Percentiles rank a stretch among this genome's conserved stretches.
phyloP scores from a whole-genome alignment of 2,888 invertebrate species.

The Ypsolopha scabrella region DNA sequence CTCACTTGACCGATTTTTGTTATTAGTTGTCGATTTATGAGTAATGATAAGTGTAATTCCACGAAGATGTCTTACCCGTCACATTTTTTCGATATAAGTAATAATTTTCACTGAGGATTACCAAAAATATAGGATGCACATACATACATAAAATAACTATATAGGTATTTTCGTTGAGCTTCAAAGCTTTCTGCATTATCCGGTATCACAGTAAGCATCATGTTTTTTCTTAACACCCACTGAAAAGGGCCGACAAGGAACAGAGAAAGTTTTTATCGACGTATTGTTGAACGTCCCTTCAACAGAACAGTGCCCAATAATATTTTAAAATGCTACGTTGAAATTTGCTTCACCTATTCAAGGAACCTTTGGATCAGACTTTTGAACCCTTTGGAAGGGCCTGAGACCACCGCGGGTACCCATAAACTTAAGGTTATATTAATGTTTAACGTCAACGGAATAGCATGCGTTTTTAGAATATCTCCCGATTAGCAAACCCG shows the following conservation, averaged over 20 bases:
- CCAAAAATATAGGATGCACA: too few relatives aligned
- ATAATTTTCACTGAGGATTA: too few relatives aligned
- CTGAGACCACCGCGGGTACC: constrained; percentile 31
- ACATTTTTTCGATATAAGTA: too few relatives aligned
- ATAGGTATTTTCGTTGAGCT: too few relatives aligned
- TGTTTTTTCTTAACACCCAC: too few relatives aligned
- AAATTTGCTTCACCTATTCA: constrained; percentile 51
- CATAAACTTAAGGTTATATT: constrained; percentile 29
- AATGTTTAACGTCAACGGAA: constrained; percentile 10
- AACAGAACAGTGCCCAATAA: constrained; percentile 35
- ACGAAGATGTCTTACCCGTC: too few relatives aligned
- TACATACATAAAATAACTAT: too few relatives aligned
- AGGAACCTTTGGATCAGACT: background rate
- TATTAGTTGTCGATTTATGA: too few relatives aligned
- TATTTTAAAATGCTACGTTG: constrained; percentile 29
- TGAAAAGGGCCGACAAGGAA: background rate
- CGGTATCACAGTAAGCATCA: too few relatives aligned
- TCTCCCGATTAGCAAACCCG: background rate
- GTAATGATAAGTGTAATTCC: too few relatives aligned
- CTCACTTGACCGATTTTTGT: too few relatives aligned
- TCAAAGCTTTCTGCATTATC: too few relatives aligned
- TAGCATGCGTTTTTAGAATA: background rate
- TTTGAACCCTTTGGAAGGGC: background rate
- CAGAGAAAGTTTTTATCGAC: constrained; percentile 41
- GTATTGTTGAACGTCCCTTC: constrained; percentile 40